phyloP scores from a whole-genome alignment of 2,888 invertebrate genomes.

The Noctua janthe region DNA sequence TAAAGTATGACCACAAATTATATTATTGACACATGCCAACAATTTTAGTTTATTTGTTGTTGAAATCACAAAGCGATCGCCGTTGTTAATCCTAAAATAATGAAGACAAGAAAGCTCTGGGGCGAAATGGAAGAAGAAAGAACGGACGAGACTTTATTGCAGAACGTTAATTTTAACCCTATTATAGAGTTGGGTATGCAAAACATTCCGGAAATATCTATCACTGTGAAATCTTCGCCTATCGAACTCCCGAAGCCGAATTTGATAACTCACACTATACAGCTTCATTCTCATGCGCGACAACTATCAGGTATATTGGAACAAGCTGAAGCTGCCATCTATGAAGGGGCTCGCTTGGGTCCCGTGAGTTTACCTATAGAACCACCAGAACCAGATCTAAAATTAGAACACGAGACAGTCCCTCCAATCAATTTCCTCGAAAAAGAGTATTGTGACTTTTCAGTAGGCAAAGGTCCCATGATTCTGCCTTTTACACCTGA shows the following conservation, averaged over 20 bases:
- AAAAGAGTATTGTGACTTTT: constrained; percentile 86
- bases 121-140: constrained; percentile 84
- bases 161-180: constrained; percentile 87
- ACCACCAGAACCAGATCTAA: constrained; percentile 80
- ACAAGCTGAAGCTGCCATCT: constrained; percentile 81
- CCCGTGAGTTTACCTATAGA: constrained; percentile 79
- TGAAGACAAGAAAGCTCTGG: constrained; percentile 82
- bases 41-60: background rate
- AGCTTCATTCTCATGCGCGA: constrained; percentile 82
- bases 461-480: constrained; percentile 83
- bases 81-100: constrained; percentile 51
- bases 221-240: constrained; percentile 85
- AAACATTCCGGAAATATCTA: constrained; percentile 88
- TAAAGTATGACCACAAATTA: background rate
- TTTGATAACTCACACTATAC: constrained; percentile 87
- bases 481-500: constrained; percentile 86
- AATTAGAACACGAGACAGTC: constrained; percentile 79
- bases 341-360: constrained; percentile 80
- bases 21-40: background rate
- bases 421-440: constrained; percentile 84
- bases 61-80: background rate
- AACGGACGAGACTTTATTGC: constrained; percentile 80
- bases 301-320: constrained; percentile 83
- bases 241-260: constrained; percentile 86
- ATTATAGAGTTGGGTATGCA: constrained; percentile 89